These are phyloP conservation scores for Chloroceryle aenea DNA, from an alignment of 2,113 vertebrate genomes.

Conservation along the genomic window DNA sequence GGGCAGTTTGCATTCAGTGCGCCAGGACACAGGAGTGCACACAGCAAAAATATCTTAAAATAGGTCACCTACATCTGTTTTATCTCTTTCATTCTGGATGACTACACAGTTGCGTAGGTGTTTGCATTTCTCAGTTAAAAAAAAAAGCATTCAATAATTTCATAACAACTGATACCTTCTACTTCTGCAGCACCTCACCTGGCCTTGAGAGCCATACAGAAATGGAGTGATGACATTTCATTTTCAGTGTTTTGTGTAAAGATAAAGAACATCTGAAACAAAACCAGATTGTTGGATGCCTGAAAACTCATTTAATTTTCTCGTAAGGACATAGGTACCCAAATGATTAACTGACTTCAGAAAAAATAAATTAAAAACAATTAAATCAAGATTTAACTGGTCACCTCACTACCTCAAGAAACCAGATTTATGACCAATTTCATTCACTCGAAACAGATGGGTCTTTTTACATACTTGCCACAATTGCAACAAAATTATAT, in stretches of 20 bases:
- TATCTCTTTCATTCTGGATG: not conserved
- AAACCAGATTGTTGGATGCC: not conserved
- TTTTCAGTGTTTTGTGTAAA: not conserved
- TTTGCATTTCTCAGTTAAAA: not conserved
- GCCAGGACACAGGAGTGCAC: not conserved
- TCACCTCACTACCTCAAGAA: not conserved
- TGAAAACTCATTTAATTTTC: conserved; percentile 1
- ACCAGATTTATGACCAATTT: not conserved
- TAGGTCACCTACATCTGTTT: not conserved
- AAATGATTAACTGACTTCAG: not conserved
- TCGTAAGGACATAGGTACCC: not conserved
- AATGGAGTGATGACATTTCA: not conserved
- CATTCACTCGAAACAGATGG: not conserved
- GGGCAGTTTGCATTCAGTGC: not conserved
- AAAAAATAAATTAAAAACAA: not conserved
- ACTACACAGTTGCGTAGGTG: not conserved
- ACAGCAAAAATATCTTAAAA: not conserved
- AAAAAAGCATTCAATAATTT: not conserved
- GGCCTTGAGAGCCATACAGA: not conserved
- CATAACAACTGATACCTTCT: not conserved
- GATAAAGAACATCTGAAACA: not conserved
- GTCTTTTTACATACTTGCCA: not conserved
- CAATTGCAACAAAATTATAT: not conserved
- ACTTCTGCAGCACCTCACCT: not conserved
- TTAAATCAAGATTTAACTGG: not conserved